These are phyloP conservation scores for Temnothorax ravouxi DNA, from an alignment of 2,888 invertebrate genomes.

Conservation along the genomic window DNA sequence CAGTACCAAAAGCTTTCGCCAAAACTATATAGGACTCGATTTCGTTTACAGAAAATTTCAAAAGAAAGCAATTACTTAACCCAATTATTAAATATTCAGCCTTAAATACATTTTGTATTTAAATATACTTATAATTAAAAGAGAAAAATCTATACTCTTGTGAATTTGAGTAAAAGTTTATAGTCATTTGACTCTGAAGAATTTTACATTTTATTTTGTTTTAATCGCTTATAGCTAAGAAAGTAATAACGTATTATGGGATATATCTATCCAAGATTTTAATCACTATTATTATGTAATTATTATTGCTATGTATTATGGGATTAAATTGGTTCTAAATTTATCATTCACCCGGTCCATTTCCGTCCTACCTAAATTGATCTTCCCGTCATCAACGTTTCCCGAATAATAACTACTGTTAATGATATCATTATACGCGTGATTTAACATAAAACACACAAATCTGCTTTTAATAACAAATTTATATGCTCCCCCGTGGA, in stretches of 20 bases:
- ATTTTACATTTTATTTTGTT: neutral
- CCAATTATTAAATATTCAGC: neutral
- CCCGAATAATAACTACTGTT: neutral
- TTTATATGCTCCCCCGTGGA: neutral
- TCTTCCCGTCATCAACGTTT: neutral
- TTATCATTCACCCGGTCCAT: neutral
- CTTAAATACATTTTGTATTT: neutral
- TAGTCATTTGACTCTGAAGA: neutral
- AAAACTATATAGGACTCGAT: neutral
- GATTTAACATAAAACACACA: constrained; percentile 21
- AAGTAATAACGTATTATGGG: neutral
- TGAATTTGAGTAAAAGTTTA: neutral
- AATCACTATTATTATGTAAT: neutral
- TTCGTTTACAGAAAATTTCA: neutral
- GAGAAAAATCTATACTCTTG: neutral
- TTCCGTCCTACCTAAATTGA: constrained; percentile 18
- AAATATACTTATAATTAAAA: neutral
- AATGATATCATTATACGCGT: neutral
- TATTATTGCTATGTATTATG: neutral
- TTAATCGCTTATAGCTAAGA: neutral
- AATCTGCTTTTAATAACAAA: constrained; percentile 41
- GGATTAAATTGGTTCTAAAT: neutral
- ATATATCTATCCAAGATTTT: neutral
- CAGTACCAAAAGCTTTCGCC: neutral
- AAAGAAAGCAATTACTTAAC: neutral